These are phyloP conservation scores for Menidia menidia DNA, from an alignment of 2,797 vertebrate genomes.

Conservation along the genomic window DNA sequence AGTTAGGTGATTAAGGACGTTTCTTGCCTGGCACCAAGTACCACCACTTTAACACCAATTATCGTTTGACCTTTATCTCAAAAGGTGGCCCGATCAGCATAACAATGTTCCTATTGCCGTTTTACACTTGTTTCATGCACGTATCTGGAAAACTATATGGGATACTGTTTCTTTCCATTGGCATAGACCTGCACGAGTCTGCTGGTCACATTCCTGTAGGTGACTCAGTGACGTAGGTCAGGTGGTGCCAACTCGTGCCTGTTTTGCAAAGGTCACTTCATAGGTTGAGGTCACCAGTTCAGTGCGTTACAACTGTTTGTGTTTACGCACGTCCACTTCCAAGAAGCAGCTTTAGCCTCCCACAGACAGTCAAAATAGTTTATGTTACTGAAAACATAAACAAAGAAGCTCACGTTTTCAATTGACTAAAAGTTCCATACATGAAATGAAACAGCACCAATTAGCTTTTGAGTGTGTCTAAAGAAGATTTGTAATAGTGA, in stretches of 20 bases:
- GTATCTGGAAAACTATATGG: neutral
- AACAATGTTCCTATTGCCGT: no score
- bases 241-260: neutral
- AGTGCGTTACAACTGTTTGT: constrained; percentile 3
- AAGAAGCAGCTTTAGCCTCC: constrained; percentile 1
- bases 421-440: neutral
- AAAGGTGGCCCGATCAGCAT: no score
- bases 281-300: neutral
- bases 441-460: neutral
- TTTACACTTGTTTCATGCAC: no score
- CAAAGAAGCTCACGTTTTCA: neutral
- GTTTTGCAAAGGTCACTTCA: neutral
- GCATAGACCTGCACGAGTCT: no score
- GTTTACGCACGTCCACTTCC: constrained; percentile 12
- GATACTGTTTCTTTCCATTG: neutral
- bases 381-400: neutral
- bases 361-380: neutral
- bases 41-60: neutral
- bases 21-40: neutral
- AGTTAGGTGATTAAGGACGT: constrained; percentile 29
- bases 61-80: neutral
- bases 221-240: neutral
- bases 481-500: no score
- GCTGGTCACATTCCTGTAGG: neutral
- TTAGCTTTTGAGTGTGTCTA: no score